Base-by-base conservation (phyloP, 1,140 invertebrate species). In the Drosophila melanica region DNA sequence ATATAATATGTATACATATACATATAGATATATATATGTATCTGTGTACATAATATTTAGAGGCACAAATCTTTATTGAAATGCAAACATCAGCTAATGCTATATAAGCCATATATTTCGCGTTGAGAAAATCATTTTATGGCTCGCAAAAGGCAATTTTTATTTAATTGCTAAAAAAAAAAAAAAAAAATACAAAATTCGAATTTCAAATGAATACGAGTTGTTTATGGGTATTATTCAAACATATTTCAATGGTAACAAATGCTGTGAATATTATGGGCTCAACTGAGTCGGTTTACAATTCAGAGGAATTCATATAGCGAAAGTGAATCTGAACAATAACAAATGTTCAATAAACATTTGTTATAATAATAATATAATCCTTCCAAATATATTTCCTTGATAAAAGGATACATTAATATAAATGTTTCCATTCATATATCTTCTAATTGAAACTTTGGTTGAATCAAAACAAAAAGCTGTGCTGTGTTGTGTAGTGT, bases 41-140 rank as follows among this genome's bases (percentile, higher is more conserved):
- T 54, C 4, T 23, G 9, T 18, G 12, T 23, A 27, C 37, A 47
- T 48, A 48, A 53, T 47, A 63, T 67, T 59, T 77, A 59, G 63
- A 74, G 66, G 66, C 77, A 65, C 65, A 75, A 78, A 81, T 81
- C 69, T 75, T 70, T 78, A 82, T 82, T 82, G 64, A 84, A 84
- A 75, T 72, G 64, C 47, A 60, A 66, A 47, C 47, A 65, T 42
- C 30, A 77, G 77, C 53, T 66, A 80, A 81, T 82, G 42, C 44
- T 77, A 63, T 75, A 70, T 69, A 44, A 67, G 72, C 65, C 57
- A 72, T 80, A 77, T 77, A 77, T 68, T 74, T 53, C 42, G 67
- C 45, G 37, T 70, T 63, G 30, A 60, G 58, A 68, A 57, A 68
- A 73, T 78, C 47, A 60, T 65, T 78, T 55, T 77, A 68, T 35